A percentile compares a stretch with the other conserved stretches of the same genome.
phyloP scores from a whole-genome alignment of 2,113 vertebrate species.

The Podarcis raffonei region DNA sequence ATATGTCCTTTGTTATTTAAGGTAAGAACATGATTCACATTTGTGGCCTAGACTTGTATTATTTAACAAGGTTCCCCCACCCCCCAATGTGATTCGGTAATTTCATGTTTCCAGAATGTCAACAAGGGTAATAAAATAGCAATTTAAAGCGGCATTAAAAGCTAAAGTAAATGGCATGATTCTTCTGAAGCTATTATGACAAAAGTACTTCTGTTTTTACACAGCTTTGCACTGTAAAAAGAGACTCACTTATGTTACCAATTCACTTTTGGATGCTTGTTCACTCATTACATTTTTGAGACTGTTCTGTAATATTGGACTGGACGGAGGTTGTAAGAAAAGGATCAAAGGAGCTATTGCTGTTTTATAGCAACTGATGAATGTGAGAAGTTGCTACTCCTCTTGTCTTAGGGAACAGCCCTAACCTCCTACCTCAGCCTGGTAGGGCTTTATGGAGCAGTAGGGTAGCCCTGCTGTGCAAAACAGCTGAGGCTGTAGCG shows the following conservation, averaged over 20 bases:
- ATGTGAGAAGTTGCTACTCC: no score
- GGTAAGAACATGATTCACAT: constrained; percentile 49
- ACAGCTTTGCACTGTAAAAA: constrained; percentile 43
- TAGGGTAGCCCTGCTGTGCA: no score
- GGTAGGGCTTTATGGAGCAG: no score
- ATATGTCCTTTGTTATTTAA: constrained; percentile 52
- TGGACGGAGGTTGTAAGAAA: neutral
- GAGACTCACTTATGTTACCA: constrained; percentile 9
- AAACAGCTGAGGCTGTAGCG: no score
- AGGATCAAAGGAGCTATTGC: no score
- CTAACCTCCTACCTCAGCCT: no score
- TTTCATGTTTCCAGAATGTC: constrained; percentile 75
- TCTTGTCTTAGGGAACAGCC: no score
- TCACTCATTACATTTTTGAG: neutral
- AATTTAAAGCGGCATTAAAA: constrained; percentile 78
- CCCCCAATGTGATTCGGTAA: constrained; percentile 70
- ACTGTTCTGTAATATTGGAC: no score
- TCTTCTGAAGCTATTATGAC: constrained; percentile 70
- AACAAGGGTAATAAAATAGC: constrained; percentile 76
- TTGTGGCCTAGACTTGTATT: constrained; percentile 44
- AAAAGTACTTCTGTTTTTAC: constrained; percentile 46
- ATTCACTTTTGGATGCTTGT: constrained; percentile 6
- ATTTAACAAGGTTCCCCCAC: constrained; percentile 52
- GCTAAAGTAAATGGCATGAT: constrained; percentile 64
- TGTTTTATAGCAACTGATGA: no score